phyloP scores from a whole-genome alignment of 1,140 invertebrate species.

The Drosophila busckii region DNA sequence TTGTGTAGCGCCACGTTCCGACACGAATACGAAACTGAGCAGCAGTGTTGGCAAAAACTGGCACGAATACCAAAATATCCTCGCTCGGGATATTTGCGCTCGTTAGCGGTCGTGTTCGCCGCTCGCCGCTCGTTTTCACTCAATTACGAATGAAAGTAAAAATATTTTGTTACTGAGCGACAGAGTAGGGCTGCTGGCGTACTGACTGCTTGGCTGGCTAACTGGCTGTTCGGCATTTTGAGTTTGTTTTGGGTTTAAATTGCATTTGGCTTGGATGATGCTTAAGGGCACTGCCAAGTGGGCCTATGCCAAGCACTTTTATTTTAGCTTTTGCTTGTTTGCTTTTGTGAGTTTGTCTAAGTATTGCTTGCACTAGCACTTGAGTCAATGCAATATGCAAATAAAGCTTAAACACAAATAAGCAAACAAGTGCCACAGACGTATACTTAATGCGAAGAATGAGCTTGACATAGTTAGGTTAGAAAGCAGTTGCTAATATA shows the following conservation, averaged over 20 bases:
- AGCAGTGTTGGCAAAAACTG: conserved; percentile 56
- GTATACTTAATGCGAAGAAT: too few relatives aligned
- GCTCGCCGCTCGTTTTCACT: conserved; percentile 55
- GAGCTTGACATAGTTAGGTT: too few relatives aligned
- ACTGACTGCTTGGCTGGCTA: conserved; percentile 10
- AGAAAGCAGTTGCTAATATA: too few relatives aligned
- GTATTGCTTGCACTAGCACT: conserved; percentile 39
- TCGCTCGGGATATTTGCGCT: conserved; percentile 44
- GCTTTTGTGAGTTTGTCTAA: conserved; percentile 13
- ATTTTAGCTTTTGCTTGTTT: conserved; percentile 29
- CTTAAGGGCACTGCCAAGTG: conserved; percentile 46
- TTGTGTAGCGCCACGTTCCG: conserved; percentile 77
- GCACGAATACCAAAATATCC: conserved; percentile 62
- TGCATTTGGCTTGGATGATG: conserved; percentile 61
- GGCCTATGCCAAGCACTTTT: conserved; percentile 71
- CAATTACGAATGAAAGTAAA: conserved; percentile 74
- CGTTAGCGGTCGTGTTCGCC: conserved; percentile 3
- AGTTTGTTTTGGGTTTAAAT: conserved; percentile 77
- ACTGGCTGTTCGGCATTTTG: conserved; percentile 44
- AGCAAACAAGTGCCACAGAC: conserved; percentile 31
- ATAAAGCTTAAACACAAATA: conserved; percentile 33
- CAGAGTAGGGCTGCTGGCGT: conserved; percentile 4
- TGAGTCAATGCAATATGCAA: conserved; percentile 35
- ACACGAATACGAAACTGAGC: conserved; percentile 79
- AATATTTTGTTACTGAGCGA: conserved; percentile 17